Evolutionary conservation across 2,888 invertebrate genomes (phyloP), one percentile per base, ranked within the genome.

Genomic region (Drosophila koepferae): DNA sequence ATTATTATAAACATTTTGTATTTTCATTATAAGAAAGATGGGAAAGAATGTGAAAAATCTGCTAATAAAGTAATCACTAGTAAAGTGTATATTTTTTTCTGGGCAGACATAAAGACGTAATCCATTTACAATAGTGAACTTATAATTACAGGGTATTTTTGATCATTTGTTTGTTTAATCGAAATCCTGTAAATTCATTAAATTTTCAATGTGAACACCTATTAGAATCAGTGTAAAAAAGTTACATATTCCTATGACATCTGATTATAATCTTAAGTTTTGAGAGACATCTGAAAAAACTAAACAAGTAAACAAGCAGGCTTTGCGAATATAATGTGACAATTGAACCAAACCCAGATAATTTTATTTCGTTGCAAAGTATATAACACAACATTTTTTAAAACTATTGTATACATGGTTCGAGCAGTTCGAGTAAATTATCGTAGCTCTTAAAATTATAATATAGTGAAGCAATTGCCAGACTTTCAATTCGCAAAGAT

Each of bases 371-470:
- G 23, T 46, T 20, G 23, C 9, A 48, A 10, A 20, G 34, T 12
- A 20, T 28, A 10, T 46, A 20, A 56, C 28, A 36, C n/a, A 36
- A 28, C 34, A 59, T 14, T 62, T 41, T 31, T 10, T 3, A 40
- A 12, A 10, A 14, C 44, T 28, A 36, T 5, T 10, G 48, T 23
- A n/a, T 16, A 20, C 14, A 58, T 44, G 23, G 43, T 44, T 63
- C 28, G 49, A 63, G 46, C 34, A 55, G 43, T 23, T 60, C 20
- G 12, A 66, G 41, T 41, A 75, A 72, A 67, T 72, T 77, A 53
- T 6, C 18, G 44, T 72, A 23, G 40, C 16, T 28, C n/a, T 43
- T 38, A 8, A 72, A 61, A 61, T 77, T 67, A 9, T 20, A 55
- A 38, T 40, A 14, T 1, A 62, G 61, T 61, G 12, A 40, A 62